Base-by-base conservation (phyloP, 2,888 invertebrate species). In the Punctoribates punctum region DNA sequence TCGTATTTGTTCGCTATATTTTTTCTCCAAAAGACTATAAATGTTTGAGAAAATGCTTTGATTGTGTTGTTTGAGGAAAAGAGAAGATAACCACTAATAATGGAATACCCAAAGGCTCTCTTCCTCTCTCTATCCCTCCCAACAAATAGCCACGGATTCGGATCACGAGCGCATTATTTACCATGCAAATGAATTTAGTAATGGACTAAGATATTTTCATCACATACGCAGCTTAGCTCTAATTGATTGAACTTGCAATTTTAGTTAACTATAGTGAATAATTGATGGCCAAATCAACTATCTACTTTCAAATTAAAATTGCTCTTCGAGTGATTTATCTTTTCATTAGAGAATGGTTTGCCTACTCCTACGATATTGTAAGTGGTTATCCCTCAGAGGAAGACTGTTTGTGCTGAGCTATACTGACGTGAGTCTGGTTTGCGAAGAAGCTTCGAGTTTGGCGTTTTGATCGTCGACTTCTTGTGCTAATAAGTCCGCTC, bases 381-480 rank as follows among this genome's bases (percentile, higher is more conserved):
- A 42, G 13, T 42, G 42, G 42, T 42, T 42, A 42, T 42, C 42
- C 42, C 42, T 62, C 11, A 25, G 20, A 27, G 27, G 13, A 23
- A 25, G 27, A 23, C 6, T 42, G 42, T 42, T 42, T 42, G 4
- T 42, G 42, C 42, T 42, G 42, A 42, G 1, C 27, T 34, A 62
- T 38, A 38, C 70, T 70, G 6, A 70, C 70, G 29, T 70, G 0
- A 70, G 70, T 70, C 38, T 70, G 4, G n/a, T 46, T 23, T 70
- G 70, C 2, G 70, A 70, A 1, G 70, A 70, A 20, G 38, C 70
- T 15, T 70, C 70, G 1, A 70, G 70, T 70, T 70, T 70, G 70
- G 70, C 70, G 83, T 95, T 94, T 81, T 91, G 90, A 82, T 96
- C 96, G 83, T 96, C 96, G 1, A 94, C 91, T 84, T 96, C 96